phyloP scores from a whole-genome alignment of 2,113 vertebrate genomes.

The Catagonus wagneri region DNA sequence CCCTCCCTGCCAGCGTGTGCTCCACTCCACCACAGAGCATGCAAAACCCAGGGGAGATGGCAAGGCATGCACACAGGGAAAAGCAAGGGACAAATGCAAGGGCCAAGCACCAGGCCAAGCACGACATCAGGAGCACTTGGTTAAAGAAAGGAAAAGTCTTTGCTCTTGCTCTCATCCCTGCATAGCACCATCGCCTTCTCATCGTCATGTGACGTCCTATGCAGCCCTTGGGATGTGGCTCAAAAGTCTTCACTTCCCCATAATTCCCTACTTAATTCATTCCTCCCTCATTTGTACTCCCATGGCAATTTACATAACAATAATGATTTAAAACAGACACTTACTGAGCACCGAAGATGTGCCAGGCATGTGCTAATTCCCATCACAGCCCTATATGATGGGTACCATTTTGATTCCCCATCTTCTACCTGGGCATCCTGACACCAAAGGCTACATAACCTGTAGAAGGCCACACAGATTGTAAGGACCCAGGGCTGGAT shows the following conservation, averaged over 20 bases:
- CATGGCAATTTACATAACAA: background rate
- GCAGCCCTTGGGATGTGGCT: background rate
- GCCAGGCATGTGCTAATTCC: background rate
- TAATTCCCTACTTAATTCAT: background rate
- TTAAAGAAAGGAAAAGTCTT: background rate
- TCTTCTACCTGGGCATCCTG: background rate
- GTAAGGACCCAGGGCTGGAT: background rate
- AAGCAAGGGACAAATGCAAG: background rate
- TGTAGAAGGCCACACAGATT: background rate
- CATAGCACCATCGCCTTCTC: background rate
- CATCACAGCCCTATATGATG: background rate
- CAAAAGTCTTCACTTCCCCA: background rate
- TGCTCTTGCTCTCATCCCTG: background rate
- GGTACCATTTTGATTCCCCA: background rate
- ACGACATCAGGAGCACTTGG: background rate
- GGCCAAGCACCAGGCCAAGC: background rate
- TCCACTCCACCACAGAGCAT: background rate
- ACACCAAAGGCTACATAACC: background rate
- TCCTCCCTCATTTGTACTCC: background rate
- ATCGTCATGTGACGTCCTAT: background rate
- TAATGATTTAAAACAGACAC: background rate
- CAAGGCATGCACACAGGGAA: background rate
- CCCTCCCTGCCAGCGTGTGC: background rate
- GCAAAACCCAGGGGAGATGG: background rate
- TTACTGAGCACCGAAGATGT: background rate